Evolutionary conservation across 2,113 vertebrate species (phyloP).

Genomic region (Mastomys coucha): DNA sequence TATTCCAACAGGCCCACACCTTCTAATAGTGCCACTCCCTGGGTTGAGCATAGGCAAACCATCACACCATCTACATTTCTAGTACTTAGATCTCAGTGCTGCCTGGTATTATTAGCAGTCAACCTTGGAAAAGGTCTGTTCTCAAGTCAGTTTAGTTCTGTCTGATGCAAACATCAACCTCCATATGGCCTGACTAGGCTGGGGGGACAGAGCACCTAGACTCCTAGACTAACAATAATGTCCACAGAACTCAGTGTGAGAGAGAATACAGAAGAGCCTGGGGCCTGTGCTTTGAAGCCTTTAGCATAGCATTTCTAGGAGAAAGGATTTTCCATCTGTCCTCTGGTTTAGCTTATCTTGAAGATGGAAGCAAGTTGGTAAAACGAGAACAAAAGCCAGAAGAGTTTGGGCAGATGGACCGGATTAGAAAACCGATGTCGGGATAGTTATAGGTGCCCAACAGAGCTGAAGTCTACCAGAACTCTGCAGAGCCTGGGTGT

Average conservation of each 20-base stretch:
- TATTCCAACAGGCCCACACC: too few species aligned
- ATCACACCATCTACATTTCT: neutral
- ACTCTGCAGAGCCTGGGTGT: neutral
- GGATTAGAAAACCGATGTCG: neutral
- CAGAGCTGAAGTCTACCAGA: neutral
- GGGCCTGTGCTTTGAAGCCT: conserved; percentile 2
- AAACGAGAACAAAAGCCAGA: conserved; percentile 46
- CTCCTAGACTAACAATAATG: neutral
- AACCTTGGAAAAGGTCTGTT: neutral
- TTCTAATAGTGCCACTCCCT: too few species aligned
- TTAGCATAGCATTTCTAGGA: conserved; percentile 10
- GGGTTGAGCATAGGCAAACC: too few species aligned
- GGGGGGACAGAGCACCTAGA: neutral
- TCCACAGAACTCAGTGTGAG: neutral
- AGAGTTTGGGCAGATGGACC: conserved; percentile 11
- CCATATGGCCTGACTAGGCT: too few species aligned
- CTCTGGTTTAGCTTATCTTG: conserved; percentile 37
- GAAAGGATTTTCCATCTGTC: neutral
- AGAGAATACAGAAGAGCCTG: neutral
- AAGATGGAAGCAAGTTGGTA: conserved; percentile 49
- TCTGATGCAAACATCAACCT: neutral
- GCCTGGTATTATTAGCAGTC: neutral
- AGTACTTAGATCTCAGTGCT: neutral
- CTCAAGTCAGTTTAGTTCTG: neutral
- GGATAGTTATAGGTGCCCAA: neutral